Base-by-base conservation (phyloP, 1,140 invertebrate species). In the Hirudo medicinalis region DNA sequence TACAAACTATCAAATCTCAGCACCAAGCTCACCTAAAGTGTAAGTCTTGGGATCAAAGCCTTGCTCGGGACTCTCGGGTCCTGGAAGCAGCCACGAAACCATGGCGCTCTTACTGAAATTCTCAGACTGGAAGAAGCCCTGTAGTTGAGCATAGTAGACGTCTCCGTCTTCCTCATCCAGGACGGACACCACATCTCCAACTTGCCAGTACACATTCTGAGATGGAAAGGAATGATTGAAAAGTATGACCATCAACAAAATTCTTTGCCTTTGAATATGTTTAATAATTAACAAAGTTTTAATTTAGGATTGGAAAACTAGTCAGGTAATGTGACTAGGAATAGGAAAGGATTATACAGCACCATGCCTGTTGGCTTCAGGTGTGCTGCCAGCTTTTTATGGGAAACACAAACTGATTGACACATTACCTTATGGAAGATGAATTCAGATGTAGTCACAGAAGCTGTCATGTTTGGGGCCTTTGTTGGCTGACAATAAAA, bases 151-250 rank as follows among this genome's bases (percentile, higher is more conserved):
- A 22, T 63, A 63, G 57, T 63, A 63, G 29, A 63, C 17, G 19
- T 63, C 29, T n/a, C 57, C 29, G 57, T 63, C 57, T 20, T 63
- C 57, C 9, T 25, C 29, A 15, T 63, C 57, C 1, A 63, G 8
- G 9, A 63, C 13, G 29, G 57, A 63, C 8, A 63, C 57, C 29
- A 63, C 29, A 32, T 63, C 57, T 32, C 57, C 57, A n/a, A 32
- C 22, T 32, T 63, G 57, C 57, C 57, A 63, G 57, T 63, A 63
- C 13, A 63, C 29, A 22, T 32, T 32, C 57, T 63, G 29, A 25
- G 57, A 63, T 25, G 3, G 13, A 32, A 63, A n/a, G 19, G 15
- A 63, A 11, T 13, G 13, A 63, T 15, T 22, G 19, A 63, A 11
- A 25, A 15, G 15, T 63, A 32, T 25, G 29, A 63, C 8, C 6